Conservation (phyloP, 1,140 invertebrate species). For the Dreissena rostriformis region DNA sequence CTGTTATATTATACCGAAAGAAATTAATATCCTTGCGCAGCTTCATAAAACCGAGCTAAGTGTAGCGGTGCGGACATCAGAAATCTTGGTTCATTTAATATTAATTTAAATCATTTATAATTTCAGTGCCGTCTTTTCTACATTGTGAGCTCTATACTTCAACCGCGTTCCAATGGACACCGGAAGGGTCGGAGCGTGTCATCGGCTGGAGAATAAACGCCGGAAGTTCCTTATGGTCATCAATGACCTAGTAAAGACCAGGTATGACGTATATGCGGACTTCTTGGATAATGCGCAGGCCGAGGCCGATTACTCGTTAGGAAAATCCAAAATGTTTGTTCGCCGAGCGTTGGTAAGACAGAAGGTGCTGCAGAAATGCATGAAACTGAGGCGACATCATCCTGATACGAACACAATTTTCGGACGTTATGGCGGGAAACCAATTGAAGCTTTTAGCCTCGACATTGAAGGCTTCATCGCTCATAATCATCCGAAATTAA, state of each 20-base stretch:
- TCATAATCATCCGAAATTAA: constrained; percentile 52
- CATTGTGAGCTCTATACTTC: no score
- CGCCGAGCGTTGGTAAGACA: constrained; percentile 49
- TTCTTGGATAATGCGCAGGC: constrained; percentile 20
- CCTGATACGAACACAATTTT: background rate
- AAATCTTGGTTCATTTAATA: no score
- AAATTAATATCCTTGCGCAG: no score
- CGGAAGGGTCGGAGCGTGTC: constrained; percentile 45
- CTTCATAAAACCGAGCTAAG: no score
- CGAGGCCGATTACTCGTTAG: constrained; percentile 23
- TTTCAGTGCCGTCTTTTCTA: no score
- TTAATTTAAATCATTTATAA: no score
- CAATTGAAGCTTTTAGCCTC: constrained; percentile 40
- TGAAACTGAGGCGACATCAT: constrained; percentile 37
- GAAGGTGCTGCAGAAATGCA: constrained; percentile 51
- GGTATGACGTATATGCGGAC: constrained; percentile 41
- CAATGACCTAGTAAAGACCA: constrained; percentile 56
- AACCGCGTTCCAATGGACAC: constrained; percentile 33
- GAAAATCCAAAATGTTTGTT: constrained; percentile 57
- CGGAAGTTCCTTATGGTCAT: constrained; percentile 53
- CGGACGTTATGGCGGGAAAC: constrained; percentile 47
- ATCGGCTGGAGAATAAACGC: constrained; percentile 49
- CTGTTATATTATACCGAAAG: no score
- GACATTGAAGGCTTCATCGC: constrained; percentile 53
- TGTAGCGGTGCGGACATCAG: no score